Conservation (phyloP, 2,113 vertebrate genomes). For the Hippocampus comes region DNA sequence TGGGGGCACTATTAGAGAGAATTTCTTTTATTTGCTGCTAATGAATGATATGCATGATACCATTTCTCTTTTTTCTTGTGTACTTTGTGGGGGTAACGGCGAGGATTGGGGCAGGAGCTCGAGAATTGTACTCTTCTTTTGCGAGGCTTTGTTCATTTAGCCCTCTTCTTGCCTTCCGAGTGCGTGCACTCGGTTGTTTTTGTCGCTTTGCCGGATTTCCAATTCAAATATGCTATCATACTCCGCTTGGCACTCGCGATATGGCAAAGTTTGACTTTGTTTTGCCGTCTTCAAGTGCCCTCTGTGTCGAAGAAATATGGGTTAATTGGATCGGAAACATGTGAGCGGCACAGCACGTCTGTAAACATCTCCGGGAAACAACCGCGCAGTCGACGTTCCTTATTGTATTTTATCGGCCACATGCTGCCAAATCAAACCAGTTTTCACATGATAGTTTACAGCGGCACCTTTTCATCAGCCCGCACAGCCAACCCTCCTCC, state of each 20-base stretch:
- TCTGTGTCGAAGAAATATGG: constrained; percentile 44
- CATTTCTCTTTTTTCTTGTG: constrained; percentile 69
- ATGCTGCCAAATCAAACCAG: constrained; percentile 11
- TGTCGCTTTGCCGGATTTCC: constrained; percentile 57
- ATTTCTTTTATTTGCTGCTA: constrained; percentile 84
- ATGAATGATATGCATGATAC: constrained; percentile 78
- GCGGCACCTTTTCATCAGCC: background rate
- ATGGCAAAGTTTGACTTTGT: constrained; percentile 65
- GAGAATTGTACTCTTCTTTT: constrained; percentile 68
- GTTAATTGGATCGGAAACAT: constrained; percentile 59
- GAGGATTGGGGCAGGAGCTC: constrained; percentile 62
- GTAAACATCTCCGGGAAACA: constrained; percentile 49
- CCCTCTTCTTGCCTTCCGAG: constrained; percentile 53
- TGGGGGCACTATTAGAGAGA: constrained; percentile 77
- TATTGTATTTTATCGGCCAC: constrained; percentile 27
- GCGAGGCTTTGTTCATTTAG: constrained; percentile 71
- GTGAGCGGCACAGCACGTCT: constrained; percentile 40
- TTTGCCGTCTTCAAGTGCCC: constrained; percentile 46
- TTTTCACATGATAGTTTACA: constrained; percentile 2
- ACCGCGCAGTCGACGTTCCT: constrained; percentile 33
- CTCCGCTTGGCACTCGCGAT: constrained; percentile 48
- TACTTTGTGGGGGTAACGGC: constrained; percentile 67
- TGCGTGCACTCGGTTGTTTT: constrained; percentile 49
- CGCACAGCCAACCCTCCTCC: background rate
- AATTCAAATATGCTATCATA: constrained; percentile 54